Conservation (phyloP, 2,113 vertebrate genomes). For the Campylomormyrus tamandua region DNA sequence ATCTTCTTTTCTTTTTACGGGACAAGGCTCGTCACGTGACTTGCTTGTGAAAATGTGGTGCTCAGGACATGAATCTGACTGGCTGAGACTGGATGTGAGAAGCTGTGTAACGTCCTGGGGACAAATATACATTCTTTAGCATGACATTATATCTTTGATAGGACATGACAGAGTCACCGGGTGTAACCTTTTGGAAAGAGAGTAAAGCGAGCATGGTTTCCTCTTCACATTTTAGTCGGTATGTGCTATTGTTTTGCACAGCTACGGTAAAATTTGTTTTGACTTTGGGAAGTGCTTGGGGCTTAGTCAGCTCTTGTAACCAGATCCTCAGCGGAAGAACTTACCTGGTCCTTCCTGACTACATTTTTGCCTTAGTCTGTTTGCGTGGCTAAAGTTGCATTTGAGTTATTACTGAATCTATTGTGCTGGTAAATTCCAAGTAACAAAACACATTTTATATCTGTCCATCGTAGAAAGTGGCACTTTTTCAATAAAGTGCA, state of each 20-base stretch:
- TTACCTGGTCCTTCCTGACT: not conserved
- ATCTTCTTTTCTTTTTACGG: not conserved
- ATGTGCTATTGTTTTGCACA: not conserved
- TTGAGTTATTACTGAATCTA: not conserved
- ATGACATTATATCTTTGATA: not conserved
- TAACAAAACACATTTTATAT: not conserved
- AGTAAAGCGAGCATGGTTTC: not conserved
- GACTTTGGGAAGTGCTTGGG: not conserved
- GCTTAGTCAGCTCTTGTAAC: not conserved
- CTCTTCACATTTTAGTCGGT: not conserved
- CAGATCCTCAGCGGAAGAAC: not conserved
- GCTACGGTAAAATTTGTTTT: not conserved
- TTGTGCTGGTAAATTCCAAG: not conserved
- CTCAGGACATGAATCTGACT: not conserved
- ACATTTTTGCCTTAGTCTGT: not conserved
- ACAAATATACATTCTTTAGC: not conserved
- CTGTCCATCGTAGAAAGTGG: not conserved
- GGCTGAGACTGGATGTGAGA: not conserved
- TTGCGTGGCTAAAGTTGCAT: not conserved
- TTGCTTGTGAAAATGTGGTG: not conserved
- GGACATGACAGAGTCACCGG: not conserved
- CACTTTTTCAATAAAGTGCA: not conserved
- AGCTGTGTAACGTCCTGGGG: not conserved
- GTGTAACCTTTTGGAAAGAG: not conserved
- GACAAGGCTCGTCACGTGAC: not conserved